These are phyloP conservation scores for Trididemnum nubilum DNA, from an alignment of 23 tunicate genomes.

Conservation along the genomic window DNA sequence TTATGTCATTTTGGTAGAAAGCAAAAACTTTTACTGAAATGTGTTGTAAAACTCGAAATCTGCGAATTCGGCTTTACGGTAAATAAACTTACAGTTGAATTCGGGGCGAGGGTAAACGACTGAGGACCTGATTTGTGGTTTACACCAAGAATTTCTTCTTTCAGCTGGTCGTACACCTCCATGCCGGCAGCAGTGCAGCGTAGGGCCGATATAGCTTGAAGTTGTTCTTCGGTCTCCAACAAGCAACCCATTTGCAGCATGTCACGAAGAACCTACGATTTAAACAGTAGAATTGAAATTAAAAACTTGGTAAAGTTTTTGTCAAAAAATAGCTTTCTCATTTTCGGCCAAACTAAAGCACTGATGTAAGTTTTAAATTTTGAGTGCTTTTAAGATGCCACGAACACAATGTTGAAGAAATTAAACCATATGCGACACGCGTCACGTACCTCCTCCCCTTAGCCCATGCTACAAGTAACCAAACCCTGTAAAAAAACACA, in stretches of 20 bases:
- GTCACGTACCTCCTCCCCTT: no score
- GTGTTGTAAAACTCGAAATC: no score
- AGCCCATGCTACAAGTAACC: no score
- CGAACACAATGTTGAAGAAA: no score
- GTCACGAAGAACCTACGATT: conserved; percentile 31
- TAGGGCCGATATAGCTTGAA: conserved; percentile 62
- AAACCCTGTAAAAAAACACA: no score
- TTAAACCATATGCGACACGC: no score
- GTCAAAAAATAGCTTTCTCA: not conserved
- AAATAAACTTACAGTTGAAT: conserved; percentile 62
- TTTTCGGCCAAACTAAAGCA: not conserved
- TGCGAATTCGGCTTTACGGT: no score
- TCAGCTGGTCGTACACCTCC: conserved; percentile 40
- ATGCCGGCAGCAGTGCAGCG: conserved; percentile 58
- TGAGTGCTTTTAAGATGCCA: no score
- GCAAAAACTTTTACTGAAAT: no score
- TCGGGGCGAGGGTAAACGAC: conserved; percentile 57
- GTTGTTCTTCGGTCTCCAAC: conserved; percentile 47
- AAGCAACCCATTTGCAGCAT: conserved; percentile 38
- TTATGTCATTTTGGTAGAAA: no score
- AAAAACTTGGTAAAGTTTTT: not conserved
- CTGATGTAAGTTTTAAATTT: no score
- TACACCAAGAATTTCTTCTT: not conserved
- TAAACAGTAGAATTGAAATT: not conserved
- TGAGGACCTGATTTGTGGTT: conserved; percentile 52